Conservation (phyloP, 2,888 invertebrate species). For the Harpalus rufipes region DNA sequence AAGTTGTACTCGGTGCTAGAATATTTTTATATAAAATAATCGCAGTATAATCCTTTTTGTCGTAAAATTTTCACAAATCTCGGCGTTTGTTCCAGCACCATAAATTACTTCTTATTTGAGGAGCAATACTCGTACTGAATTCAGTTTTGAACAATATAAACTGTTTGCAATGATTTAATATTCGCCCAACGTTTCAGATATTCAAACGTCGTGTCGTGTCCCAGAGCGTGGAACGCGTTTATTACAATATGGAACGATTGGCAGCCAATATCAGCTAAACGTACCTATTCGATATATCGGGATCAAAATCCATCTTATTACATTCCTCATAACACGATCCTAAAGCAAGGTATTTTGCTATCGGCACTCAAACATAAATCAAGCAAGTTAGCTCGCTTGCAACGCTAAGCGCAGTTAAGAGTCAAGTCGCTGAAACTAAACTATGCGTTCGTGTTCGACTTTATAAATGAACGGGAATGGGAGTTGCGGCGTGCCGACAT, state of each 20-base stretch:
- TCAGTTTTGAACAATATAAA: neutral
- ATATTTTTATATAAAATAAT: too few species aligned
- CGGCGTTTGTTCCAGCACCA: too few species aligned
- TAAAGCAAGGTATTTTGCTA: slow-evolving; percentile 11
- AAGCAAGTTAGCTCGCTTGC: slow-evolving; percentile 1
- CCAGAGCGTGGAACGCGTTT: neutral
- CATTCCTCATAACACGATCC: slow-evolving; percentile 16
- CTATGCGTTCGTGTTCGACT: slow-evolving; percentile 9
- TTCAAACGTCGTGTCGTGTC: neutral
- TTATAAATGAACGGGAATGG: neutral
- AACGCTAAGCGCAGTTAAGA: neutral
- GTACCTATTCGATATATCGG: neutral
- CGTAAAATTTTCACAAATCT: too few species aligned
- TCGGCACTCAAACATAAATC: slow-evolving; percentile 5
- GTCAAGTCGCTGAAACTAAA: neutral
- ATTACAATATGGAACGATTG: slow-evolving; percentile 10
- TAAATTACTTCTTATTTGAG: too few species aligned
- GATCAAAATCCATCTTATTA: slow-evolving; percentile 4
- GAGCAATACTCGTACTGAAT: too few species aligned
- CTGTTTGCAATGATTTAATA: neutral
- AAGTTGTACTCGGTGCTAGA: too few species aligned
- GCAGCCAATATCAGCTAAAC: slow-evolving; percentile 9
- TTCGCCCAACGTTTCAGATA: neutral
- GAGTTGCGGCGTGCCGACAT: slow-evolving; percentile 13
- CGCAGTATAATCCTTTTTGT: too few species aligned